A percentile compares a stretch with the other conserved stretches of the same genome.
phyloP scores from a whole-genome alignment of 2,888 invertebrate genomes.

The Himalopsyche japonica region DNA sequence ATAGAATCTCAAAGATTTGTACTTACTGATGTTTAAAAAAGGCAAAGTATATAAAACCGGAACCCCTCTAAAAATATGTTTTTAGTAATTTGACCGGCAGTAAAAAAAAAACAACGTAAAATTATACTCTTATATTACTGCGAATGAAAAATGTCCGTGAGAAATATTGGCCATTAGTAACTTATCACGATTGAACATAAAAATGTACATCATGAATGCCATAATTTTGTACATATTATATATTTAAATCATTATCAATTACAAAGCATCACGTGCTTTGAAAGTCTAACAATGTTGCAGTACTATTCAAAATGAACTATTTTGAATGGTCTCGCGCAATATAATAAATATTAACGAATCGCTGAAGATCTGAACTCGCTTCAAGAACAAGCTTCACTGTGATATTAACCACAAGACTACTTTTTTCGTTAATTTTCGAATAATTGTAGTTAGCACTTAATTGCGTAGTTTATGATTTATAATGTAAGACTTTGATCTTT shows the following conservation, averaged over 20 bases:
- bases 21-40: background rate
- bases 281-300: background rate
- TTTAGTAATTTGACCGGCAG: too few relatives aligned
- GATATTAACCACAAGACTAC: constrained; percentile 37
- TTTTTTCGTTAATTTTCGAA: constrained; percentile 7
- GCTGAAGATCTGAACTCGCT: background rate
- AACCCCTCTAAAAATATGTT: too few relatives aligned
- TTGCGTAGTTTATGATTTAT: background rate
- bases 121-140: too few relatives aligned
- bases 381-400: constrained; percentile 31
- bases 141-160: background rate
- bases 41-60: too few relatives aligned
- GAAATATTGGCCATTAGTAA: background rate
- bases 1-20: background rate
- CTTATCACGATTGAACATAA: background rate
- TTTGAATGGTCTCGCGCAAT: background rate
- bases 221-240: background rate
- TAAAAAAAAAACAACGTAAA: too few relatives aligned
- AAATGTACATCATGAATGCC: background rate
- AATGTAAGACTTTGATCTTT: background rate
- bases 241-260: background rate
- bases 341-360: background rate
- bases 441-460: background rate
- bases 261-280: background rate
- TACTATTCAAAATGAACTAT: background rate